Evolutionary conservation across 1,140 invertebrate species (phyloP).

Genomic region (Psilanteris sp.): DNA sequence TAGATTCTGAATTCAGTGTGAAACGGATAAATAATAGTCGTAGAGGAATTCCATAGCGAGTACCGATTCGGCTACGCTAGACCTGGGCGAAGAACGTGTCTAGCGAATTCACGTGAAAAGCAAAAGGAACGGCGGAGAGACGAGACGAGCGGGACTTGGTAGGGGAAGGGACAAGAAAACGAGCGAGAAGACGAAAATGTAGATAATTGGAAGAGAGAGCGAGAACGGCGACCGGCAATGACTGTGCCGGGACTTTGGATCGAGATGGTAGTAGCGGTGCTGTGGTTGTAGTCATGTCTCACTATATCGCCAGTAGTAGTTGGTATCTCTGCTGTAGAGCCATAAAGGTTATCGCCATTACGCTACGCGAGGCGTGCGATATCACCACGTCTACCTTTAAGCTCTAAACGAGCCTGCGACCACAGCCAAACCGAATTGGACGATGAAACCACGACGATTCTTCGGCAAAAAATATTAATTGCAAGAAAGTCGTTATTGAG

Average conservation of each 20-base stretch:
- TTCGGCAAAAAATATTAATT: constrained; percentile 37
- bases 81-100: constrained; percentile 32
- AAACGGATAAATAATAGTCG: constrained; percentile 67
- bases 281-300: constrained; percentile 42
- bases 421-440: constrained; percentile 28
- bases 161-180: constrained; percentile 20
- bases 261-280: constrained; percentile 31
- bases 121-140: constrained; percentile 17
- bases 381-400: constrained; percentile 37
- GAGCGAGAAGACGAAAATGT: constrained; percentile 14
- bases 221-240: not conserved
- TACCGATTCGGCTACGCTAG: constrained; percentile 19
- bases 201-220: constrained; percentile 15
- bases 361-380: constrained; percentile 62
- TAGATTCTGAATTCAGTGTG: constrained; percentile 44
- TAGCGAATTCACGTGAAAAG: constrained; percentile 54
- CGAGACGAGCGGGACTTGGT: not conserved
- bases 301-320: constrained; percentile 55
- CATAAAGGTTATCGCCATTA: constrained; percentile 71
- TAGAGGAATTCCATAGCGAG: constrained; percentile 55
- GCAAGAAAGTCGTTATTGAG: constrained; percentile 15
- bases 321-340: constrained; percentile 66
- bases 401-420: constrained; percentile 23
- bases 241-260: constrained; percentile 18
- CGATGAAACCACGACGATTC: constrained; percentile 16